Evolutionary conservation across 2,888 invertebrate species (phyloP), one percentile per base, ranked within the genome.

Genomic region (Oscheius sp.): DNA sequence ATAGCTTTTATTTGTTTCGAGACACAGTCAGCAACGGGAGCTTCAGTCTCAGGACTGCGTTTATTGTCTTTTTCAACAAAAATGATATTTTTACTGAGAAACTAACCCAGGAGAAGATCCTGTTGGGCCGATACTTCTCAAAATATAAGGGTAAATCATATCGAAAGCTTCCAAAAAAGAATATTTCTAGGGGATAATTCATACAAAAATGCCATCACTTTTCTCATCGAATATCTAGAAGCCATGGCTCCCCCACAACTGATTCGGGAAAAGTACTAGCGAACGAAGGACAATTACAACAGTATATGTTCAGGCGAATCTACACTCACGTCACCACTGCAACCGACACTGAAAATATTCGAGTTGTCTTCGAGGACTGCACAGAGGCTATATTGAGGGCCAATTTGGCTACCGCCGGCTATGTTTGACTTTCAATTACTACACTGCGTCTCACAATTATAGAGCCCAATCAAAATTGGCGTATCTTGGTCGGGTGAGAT

Each of bases 51-150:
- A 15, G 42, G 5, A 55, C 55, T 1, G n/a, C 55, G n/a, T 37
- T 55, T 20, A 55, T 55, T n/a, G 55, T 55, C 6, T 55, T 55
- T 20, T 10, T 55, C 17, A 55, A 55, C 17, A 55, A 55, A 34
- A 37, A 33, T 12, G 55, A 55, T 3, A 34, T 55, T 17, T 55
- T 55, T 12, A 55, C 33, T 10, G 55, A 55, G 17, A 55, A 55
- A 20, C n/a, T 55, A 20, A n/a, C n/a, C n/a, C n/a, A n/a, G n/a
- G 55, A 15, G 17, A 20, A 33, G 5, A 55, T 55, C 17, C 55
- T 34, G 10, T 17, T 55, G 17, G 23, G 34, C 2, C n/a, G 34
- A n/a, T 37, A 34, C 17, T 55, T 55, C 34, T 10, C 20, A 12
- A 55, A 23, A 17, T 55, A 55, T 55, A 34, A 10, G n/a, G 55